Percentiles rank a stretch among this genome's conserved stretches.
phyloP scores from a whole-genome alignment of 2,888 invertebrate genomes.

The Noctua pronuba region DNA sequence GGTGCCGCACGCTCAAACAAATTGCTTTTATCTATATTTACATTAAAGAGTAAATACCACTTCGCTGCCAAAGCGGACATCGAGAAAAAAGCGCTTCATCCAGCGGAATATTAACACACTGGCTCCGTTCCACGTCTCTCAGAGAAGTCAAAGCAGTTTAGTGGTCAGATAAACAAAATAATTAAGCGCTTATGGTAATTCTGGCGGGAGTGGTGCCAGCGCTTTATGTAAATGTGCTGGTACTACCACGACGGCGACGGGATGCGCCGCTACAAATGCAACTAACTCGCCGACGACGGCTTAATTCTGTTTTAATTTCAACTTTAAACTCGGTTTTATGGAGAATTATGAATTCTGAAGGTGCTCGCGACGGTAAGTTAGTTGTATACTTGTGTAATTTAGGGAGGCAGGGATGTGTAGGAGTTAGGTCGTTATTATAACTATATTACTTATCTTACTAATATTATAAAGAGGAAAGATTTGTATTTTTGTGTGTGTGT shows the following conservation, averaged over 20 bases:
- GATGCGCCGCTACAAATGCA: constrained; percentile 73
- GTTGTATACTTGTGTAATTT: constrained; percentile 46
- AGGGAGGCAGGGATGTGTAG: not conserved
- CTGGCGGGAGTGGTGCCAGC: constrained; percentile 68
- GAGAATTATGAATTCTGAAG: constrained; percentile 73
- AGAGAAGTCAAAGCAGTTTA: constrained; percentile 80
- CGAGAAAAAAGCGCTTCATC: constrained; percentile 45
- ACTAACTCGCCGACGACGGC: constrained; percentile 71
- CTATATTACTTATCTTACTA: too few species aligned
- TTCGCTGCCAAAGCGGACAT: constrained; percentile 52
- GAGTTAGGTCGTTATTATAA: too few species aligned
- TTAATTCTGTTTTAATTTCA: constrained; percentile 79
- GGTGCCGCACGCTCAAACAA: constrained; percentile 29
- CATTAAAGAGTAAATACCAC: constrained; percentile 47
- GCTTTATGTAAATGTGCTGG: constrained; percentile 75
- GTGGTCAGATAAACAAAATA: constrained; percentile 88
- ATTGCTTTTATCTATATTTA: constrained; percentile 52
- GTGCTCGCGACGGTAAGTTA: constrained; percentile 49
- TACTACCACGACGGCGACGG: constrained; percentile 36
- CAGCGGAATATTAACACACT: constrained; percentile 61
- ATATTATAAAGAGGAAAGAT: too few species aligned
- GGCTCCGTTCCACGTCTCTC: constrained; percentile 71
- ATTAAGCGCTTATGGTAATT: constrained; percentile 85
- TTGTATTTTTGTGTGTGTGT: too few species aligned
- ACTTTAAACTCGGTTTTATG: constrained; percentile 74